These are phyloP conservation scores for Tinea pellionella DNA, from an alignment of 2,888 invertebrate genomes.

Conservation along the genomic window DNA sequence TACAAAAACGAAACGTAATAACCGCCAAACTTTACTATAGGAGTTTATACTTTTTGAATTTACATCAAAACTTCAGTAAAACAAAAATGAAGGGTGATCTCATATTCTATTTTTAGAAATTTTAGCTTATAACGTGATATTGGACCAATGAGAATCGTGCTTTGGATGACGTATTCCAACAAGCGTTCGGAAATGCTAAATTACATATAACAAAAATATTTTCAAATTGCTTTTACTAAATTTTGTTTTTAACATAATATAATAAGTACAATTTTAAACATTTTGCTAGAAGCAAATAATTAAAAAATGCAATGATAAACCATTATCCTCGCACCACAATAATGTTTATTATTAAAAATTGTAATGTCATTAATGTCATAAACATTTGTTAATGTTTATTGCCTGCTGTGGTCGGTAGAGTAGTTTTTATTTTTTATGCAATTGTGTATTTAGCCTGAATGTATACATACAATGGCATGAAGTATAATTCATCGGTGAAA, in stretches of 20 bases:
- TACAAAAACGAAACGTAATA: constrained; percentile 39
- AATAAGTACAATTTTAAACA: too few species aligned
- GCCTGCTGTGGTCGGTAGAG: constrained; percentile 2
- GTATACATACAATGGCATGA: too few species aligned
- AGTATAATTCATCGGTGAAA: too few species aligned
- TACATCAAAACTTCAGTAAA: constrained; percentile 27
- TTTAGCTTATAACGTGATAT: constrained; percentile 47
- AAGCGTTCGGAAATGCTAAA: constrained; percentile 1
- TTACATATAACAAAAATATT: constrained; percentile 19
- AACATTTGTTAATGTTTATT: constrained; percentile 17
- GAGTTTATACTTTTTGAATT: constrained; percentile 34
- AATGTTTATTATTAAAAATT: not conserved
- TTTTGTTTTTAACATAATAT: too few species aligned
- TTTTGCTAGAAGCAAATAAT: too few species aligned
- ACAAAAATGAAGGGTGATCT: constrained; percentile 52
- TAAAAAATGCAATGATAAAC: too few species aligned
- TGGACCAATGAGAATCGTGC: constrained; percentile 38
- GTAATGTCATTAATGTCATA: constrained; percentile 12
- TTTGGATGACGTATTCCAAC: constrained; percentile 30
- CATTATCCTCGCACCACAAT: too few species aligned
- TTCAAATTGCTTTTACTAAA: too few species aligned
- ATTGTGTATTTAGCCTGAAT: too few species aligned
- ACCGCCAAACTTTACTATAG: constrained; percentile 29
- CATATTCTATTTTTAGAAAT: constrained; percentile 39
- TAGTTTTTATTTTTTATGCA: too few species aligned